Conservation (phyloP, 2,888 invertebrate species). For the Seira ritae region DNA sequence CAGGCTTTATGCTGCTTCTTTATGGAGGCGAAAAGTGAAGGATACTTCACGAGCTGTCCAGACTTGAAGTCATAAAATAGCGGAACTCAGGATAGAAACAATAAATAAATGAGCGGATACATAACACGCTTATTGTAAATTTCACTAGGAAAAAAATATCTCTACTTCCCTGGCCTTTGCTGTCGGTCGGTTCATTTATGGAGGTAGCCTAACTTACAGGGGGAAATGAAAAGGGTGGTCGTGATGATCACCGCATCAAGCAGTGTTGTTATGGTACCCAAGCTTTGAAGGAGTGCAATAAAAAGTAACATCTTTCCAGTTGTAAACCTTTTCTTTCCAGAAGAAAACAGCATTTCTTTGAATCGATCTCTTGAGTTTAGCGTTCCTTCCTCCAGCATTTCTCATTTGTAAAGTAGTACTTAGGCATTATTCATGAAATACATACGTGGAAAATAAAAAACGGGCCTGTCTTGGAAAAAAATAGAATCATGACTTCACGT, state of each 20-base stretch:
- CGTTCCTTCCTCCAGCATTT: too few relatives aligned
- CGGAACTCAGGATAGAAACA: not conserved
- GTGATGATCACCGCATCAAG: not conserved
- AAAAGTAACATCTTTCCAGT: not conserved
- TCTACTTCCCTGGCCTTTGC: not conserved
- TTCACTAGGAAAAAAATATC: not conserved
- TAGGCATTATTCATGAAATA: not conserved
- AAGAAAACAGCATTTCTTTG: too few relatives aligned
- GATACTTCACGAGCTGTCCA: not conserved
- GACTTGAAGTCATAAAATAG: not conserved
- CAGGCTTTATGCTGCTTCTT: not conserved
- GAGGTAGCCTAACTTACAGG: too few relatives aligned
- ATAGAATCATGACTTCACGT: not conserved
- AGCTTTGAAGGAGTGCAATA: not conserved
- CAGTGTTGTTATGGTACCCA: not conserved
- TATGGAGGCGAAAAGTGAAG: too few relatives aligned
- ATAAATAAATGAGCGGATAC: not conserved
- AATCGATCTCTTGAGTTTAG: conserved; percentile 28
- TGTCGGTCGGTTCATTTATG: too few relatives aligned
- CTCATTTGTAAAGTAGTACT: too few relatives aligned
- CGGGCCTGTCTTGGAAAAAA: not conserved
- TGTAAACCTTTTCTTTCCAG: not conserved
- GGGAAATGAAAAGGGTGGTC: not conserved
- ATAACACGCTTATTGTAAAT: not conserved
- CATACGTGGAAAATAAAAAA: not conserved